phyloP scores from a whole-genome alignment of 2,113 vertebrate genomes.

The Ctenodactylus gundi region DNA sequence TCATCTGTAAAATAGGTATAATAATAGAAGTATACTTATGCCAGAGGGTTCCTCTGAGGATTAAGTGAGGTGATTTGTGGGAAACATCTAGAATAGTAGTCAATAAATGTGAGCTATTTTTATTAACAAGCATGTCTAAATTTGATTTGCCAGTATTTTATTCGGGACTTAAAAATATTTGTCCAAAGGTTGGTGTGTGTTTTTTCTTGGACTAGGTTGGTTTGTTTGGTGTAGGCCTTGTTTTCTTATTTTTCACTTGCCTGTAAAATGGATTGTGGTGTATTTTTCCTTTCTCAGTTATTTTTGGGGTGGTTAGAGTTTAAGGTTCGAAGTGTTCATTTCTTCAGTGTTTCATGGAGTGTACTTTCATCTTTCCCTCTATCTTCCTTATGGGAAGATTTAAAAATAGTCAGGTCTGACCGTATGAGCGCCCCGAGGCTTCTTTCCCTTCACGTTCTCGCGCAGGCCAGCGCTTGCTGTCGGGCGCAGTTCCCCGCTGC shows the following conservation, averaged over 20 bases:
- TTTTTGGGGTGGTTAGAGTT: background rate
- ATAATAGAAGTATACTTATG: background rate
- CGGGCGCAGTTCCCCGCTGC: background rate
- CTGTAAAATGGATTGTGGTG: background rate
- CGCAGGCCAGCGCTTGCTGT: background rate
- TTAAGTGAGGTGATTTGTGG: background rate
- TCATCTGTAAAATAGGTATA: background rate
- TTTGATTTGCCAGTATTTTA: conserved; percentile 1
- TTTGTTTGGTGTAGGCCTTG: background rate
- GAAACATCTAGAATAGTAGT: background rate
- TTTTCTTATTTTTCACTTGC: background rate
- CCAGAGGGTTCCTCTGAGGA: background rate
- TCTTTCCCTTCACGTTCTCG: background rate
- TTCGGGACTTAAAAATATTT: conserved; percentile 23
- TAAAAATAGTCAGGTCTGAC: background rate
- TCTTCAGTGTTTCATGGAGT: background rate
- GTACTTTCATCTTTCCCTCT: background rate
- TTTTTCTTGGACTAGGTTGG: background rate
- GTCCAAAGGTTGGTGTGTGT: background rate
- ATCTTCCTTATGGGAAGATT: background rate
- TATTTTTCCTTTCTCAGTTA: background rate
- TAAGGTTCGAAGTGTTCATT: background rate
- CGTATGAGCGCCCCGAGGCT: background rate
- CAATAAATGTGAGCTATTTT: background rate
- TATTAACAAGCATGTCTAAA: background rate